Percentiles rank a stretch among this genome's conserved stretches.
Evolutionary conservation across 2,888 invertebrate genomes (phyloP).

Genomic region (Folsomia manolachei): DNA sequence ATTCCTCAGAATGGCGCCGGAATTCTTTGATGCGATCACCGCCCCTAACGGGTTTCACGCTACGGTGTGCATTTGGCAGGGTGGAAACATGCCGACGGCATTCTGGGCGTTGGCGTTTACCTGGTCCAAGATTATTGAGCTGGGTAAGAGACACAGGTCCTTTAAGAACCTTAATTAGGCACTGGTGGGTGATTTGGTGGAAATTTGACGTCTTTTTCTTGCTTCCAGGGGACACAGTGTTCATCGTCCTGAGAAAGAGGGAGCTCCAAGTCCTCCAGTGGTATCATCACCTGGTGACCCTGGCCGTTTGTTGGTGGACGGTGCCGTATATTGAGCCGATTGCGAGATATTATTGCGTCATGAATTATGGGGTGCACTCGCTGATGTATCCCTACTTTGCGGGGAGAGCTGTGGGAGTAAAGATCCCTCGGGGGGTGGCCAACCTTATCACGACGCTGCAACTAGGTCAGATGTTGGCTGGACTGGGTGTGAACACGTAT

Average conservation of each 20-base stretch:
- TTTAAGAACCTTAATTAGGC: background rate
- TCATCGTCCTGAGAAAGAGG: constrained; percentile 11
- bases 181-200: background rate
- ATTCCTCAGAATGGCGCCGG: constrained; percentile 2
- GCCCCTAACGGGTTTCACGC: background rate
- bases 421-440: constrained; percentile 7
- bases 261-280: constrained; percentile 7
- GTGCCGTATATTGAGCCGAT: constrained; percentile 8
- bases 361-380: constrained; percentile 12
- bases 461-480: constrained; percentile 7
- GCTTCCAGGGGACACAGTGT: constrained; percentile 13
- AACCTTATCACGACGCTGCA: constrained; percentile 16
- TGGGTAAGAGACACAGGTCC: constrained; percentile 9
- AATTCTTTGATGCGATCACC: background rate
- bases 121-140: constrained; percentile 10
- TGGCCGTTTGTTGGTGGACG: constrained; percentile 1
- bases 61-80: constrained; percentile 5
- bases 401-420: background rate
- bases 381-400: constrained; percentile 13
- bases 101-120: constrained; percentile 7
- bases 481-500: constrained; percentile 2
- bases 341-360: background rate
- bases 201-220: too few species aligned
- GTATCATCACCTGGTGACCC: constrained; percentile 13
- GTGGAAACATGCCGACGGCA: background rate